phyloP scores from a whole-genome alignment of 2,797 vertebrate genomes.

The Helicolenus hilgendorfi region DNA sequence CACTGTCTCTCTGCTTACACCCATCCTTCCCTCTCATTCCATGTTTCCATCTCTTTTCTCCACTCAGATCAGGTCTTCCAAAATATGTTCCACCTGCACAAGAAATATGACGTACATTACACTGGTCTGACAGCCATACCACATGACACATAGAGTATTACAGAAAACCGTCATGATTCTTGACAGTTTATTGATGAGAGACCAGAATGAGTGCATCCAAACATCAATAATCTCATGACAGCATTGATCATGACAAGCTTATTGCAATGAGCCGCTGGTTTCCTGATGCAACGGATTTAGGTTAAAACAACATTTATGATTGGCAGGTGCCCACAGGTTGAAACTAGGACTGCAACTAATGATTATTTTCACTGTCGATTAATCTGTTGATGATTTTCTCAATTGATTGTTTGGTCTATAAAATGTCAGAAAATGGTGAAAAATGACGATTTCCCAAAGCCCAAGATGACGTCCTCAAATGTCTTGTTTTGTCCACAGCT shows the following conservation, averaged over 20 bases:
- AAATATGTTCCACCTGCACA: background rate
- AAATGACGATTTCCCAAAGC: too few relatives aligned
- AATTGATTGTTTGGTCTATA: too few relatives aligned
- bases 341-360: rapidly evolving
- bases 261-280: background rate
- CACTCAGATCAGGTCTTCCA: background rate
- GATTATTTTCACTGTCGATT: too few relatives aligned
- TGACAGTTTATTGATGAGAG: background rate
- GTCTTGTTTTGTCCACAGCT: too few relatives aligned
- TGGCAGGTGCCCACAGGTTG: background rate
- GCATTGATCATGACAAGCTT: background rate
- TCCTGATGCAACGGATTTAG: background rate
- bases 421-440: too few relatives aligned
- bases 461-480: too few relatives aligned
- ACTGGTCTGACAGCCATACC: background rate
- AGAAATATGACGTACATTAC: background rate
- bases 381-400: too few relatives aligned
- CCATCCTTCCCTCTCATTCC: background rate
- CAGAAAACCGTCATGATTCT: background rate
- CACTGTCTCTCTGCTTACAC: conserved; percentile 21
- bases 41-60: background rate
- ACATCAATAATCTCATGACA: background rate
- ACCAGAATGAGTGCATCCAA: background rate
- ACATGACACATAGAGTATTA: background rate
- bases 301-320: background rate